A percentile compares a stretch with the other conserved stretches of the same genome.
phyloP scores from a whole-genome alignment of 2,113 vertebrate genomes.

The Delphinapterus leucas region DNA sequence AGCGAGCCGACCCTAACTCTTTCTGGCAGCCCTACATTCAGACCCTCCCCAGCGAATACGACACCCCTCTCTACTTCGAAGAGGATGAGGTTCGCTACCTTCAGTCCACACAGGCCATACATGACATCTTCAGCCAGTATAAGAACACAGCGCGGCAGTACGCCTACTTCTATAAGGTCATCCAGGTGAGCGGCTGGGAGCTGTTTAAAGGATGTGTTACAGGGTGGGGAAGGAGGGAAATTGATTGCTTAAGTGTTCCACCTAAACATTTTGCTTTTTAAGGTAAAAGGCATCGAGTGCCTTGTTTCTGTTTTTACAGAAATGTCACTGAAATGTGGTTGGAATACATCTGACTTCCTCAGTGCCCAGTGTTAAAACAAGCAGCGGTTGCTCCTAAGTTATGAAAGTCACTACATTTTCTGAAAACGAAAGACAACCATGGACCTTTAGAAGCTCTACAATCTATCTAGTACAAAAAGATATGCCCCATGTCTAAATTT shows the following conservation, averaged over 20 bases:
- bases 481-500: background rate
- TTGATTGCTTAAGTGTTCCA: background rate
- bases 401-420: background rate
- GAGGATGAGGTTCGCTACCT: slow-evolving; percentile 94
- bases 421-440: background rate
- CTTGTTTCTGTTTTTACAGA: background rate
- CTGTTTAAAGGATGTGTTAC: rapidly evolving
- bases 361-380: background rate
- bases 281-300: background rate
- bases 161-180: slow-evolving; percentile 98
- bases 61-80: slow-evolving; percentile 95
- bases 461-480: background rate
- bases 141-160: slow-evolving; percentile 99
- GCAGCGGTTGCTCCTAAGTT: background rate
- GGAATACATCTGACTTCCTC: background rate
- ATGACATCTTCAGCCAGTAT: slow-evolving; percentile 96
- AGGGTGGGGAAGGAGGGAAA: background rate
- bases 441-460: background rate
- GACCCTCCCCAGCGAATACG: slow-evolving; percentile 93
- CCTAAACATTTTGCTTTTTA: background rate
- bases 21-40: slow-evolving; percentile 97
- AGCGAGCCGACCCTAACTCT: slow-evolving; percentile 90
- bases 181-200: slow-evolving; percentile 87
- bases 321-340: background rate
- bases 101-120: slow-evolving; percentile 94